Percentiles rank a stretch among this genome's conserved stretches.
phyloP scores from a whole-genome alignment of 1,140 invertebrate genomes.

The Lordiphosa mommai region DNA sequence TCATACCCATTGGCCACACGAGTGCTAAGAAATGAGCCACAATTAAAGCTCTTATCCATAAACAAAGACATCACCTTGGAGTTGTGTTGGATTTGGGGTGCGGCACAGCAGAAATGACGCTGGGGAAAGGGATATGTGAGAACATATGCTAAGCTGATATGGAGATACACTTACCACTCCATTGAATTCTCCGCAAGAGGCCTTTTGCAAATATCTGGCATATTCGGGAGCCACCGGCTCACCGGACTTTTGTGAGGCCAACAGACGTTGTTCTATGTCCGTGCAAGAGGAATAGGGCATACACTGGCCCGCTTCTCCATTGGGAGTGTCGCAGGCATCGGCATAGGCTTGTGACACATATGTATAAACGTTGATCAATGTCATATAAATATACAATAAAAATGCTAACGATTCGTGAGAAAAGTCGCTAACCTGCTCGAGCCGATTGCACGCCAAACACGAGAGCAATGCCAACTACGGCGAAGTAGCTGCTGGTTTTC shows the following conservation, averaged over 20 bases:
- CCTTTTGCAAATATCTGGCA: constrained; percentile 38
- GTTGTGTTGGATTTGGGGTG: constrained; percentile 54
- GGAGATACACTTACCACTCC: constrained; percentile 28
- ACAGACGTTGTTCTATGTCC: constrained; percentile 47
- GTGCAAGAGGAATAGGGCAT: constrained; percentile 51
- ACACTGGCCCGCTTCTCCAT: constrained; percentile 40
- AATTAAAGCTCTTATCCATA: constrained; percentile 32
- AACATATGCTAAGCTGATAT: background rate
- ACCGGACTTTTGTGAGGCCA: constrained; percentile 17
- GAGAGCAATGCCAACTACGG: constrained; percentile 25
- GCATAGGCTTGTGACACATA: constrained; percentile 42
- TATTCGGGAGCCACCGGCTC: constrained; percentile 32
- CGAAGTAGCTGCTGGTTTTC: constrained; percentile 22
- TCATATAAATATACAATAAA: constrained; percentile 21
- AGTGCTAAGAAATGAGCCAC: constrained; percentile 49
- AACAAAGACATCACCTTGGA: constrained; percentile 55
- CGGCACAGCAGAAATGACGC: constrained; percentile 57
- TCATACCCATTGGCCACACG: constrained; percentile 78
- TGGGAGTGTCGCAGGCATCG: constrained; percentile 47
- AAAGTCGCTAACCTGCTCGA: constrained; percentile 45
- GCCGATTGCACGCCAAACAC: constrained; percentile 19
- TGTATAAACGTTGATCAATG: constrained; percentile 24
- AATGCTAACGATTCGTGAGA: constrained; percentile 7
- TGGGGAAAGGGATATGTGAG: constrained; percentile 2
- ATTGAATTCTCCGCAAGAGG: constrained; percentile 45